Evolutionary conservation across 1,140 invertebrate genomes (phyloP), one percentile per base, ranked within the genome.

Genomic region (Diabrotica virgifera): DNA sequence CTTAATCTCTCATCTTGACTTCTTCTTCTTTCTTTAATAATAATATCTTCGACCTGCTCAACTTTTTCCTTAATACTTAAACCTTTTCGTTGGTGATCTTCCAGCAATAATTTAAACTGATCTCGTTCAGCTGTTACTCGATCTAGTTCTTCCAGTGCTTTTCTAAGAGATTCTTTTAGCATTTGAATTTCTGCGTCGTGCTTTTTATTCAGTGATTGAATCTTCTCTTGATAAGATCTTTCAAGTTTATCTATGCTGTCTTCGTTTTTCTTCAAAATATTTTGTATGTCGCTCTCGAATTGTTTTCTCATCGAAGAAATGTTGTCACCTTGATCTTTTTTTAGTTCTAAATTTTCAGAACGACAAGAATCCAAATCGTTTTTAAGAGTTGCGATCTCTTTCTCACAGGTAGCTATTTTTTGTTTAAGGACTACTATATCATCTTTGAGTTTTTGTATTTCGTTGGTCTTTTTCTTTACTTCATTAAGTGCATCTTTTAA

Each of bases 171-270:
- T 10, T 68, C 60, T 12, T 65, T 62, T 51, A 75, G 55, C 14
- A 38, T 62, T 13, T 69, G 65, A 6, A 75, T 50, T 46, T 70
- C 70, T n/a, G 64, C 64, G 11, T 70, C 68, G 24, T 72, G 65
- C 36, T 66, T 62, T 9, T 63, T 61, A 14, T 64, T 65, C 9
- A 73, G n/a, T 9, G 69, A 67, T 36, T 65, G 57, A 36, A 70
- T 36, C 40, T 65, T 54, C 13, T 75, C 68, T 10, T 63, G 67
- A 46, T 73, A 68, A 5, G 71, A 65, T 60, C 65, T 63, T 59
- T 75, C 72, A 12, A 75, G 63, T 54, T 71, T 66, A 12, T 66
- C 63, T 8, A 75, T 66, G 51, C 70, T 71, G 5, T 69, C 67
- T 38, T 67, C 66, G 59, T 72, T 71, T 56, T 66, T 65, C 13